phyloP scores from a whole-genome alignment of 2,888 invertebrate species.

The Seira ritae region DNA sequence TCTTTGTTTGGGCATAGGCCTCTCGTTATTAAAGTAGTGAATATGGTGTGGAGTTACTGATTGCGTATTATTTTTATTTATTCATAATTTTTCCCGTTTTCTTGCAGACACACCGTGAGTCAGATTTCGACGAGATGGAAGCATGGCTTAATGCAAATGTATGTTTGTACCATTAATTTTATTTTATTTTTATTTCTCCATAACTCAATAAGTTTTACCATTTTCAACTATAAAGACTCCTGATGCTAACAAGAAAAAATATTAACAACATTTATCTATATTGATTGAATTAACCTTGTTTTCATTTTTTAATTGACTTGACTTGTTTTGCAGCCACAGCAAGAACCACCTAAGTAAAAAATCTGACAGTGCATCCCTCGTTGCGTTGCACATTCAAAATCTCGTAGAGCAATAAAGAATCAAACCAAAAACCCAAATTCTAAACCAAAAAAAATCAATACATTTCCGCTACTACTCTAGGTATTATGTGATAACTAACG shows the following conservation, averaged over 20 bases:
- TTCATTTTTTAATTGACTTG: too few relatives aligned
- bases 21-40: too few relatives aligned
- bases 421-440: conserved; percentile 11
- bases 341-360: conserved; percentile 61
- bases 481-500: conserved; percentile 64
- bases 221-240: too few relatives aligned
- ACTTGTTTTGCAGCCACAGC: background rate
- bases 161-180: conserved; percentile 76
- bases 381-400: conserved; percentile 40
- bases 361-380: conserved; percentile 44
- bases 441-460: conserved; percentile 12
- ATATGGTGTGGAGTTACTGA: conserved; percentile 38
- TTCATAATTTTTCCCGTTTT: conserved; percentile 1
- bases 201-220: background rate
- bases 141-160: conserved; percentile 93
- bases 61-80: conserved; percentile 73
- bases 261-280: too few relatives aligned
- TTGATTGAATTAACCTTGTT: too few relatives aligned
- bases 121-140: conserved; percentile 95
- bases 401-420: conserved; percentile 53
- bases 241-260: too few relatives aligned
- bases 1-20: background rate
- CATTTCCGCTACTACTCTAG: conserved; percentile 45
- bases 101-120: conserved; percentile 79
- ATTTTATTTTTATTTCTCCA: conserved; percentile 48